These are phyloP conservation scores for Cataglyphis livida DNA, from an alignment of 2,888 invertebrate genomes.

Conservation along the genomic window DNA sequence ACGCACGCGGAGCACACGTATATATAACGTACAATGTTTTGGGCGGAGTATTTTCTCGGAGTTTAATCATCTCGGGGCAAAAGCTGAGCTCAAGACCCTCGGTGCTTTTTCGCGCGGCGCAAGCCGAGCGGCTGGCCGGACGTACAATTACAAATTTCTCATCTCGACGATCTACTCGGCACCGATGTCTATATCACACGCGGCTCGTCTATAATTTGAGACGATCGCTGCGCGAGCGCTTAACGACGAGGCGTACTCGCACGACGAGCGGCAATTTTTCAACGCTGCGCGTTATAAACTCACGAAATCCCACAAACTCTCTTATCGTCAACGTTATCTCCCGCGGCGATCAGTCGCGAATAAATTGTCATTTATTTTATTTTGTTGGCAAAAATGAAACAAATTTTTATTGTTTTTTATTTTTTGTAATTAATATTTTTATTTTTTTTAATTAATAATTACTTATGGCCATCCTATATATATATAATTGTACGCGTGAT, in stretches of 20 bases:
- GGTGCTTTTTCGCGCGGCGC: slow-evolving; percentile 17
- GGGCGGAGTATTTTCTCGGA: slow-evolving; percentile 20
- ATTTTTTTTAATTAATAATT: not conserved
- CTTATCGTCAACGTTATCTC: slow-evolving; percentile 29
- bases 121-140: slow-evolving; percentile 1
- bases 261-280: slow-evolving; percentile 50
- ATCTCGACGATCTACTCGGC: slow-evolving; percentile 50
- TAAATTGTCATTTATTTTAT: slow-evolving; percentile 6
- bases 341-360: not conserved
- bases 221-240: not conserved
- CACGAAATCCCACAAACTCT: slow-evolving; percentile 25
- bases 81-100: not conserved
- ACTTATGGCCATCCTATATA: not conserved
- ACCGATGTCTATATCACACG: slow-evolving; percentile 47
- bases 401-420: not conserved
- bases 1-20: not conserved
- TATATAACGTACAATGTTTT: slow-evolving; percentile 28
- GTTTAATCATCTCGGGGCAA: slow-evolving; percentile 31
- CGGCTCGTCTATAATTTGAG: slow-evolving; percentile 52
- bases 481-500: not conserved
- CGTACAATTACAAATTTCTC: slow-evolving; percentile 51
- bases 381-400: not conserved
- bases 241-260: slow-evolving; percentile 50
- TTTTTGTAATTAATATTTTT: no score
- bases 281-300: not conserved